These are phyloP conservation scores for Agapostemon virescens DNA, from an alignment of 2,888 invertebrate species.

Conservation along the genomic window DNA sequence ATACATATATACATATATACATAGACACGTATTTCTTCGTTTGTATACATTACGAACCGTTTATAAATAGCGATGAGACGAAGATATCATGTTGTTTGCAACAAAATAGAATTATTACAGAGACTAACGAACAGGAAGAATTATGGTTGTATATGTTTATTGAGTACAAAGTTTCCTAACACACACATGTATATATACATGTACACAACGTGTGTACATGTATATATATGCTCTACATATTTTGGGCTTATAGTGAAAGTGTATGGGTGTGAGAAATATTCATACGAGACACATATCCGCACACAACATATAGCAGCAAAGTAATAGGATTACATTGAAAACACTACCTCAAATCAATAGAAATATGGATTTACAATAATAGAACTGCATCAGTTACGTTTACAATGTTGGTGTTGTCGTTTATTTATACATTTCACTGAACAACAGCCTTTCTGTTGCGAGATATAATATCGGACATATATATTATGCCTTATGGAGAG, in stretches of 20 bases:
- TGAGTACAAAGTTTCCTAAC: conserved; percentile 54
- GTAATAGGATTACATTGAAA: conserved; percentile 77
- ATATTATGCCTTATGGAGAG: conserved; percentile 50
- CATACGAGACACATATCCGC: conserved; percentile 76
- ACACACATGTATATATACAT: conserved; percentile 20
- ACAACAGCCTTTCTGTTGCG: conserved; percentile 51
- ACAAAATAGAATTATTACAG: conserved; percentile 34
- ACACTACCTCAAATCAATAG: conserved; percentile 79
- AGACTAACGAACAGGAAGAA: conserved; percentile 49
- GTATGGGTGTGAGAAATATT: conserved; percentile 71
- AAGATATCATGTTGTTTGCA: conserved; percentile 41
- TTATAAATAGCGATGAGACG: conserved; percentile 31
- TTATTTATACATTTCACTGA: conserved; percentile 58
- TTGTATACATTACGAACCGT: conserved; percentile 35
- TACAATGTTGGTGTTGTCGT: conserved; percentile 55
- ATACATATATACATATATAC: conserved; percentile 40
- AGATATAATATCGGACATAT: conserved; percentile 47
- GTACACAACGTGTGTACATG: conserved; percentile 19
- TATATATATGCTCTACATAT: conserved; percentile 54
- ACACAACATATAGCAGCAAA: conserved; percentile 77
- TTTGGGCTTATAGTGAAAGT: conserved; percentile 76
- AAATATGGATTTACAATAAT: conserved; percentile 72
- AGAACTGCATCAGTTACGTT: conserved; percentile 63
- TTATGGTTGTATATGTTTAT: conserved; percentile 42
- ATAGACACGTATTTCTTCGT: conserved; percentile 42